phyloP scores from a whole-genome alignment of 2,797 vertebrate species.

The Sylvia borin region DNA sequence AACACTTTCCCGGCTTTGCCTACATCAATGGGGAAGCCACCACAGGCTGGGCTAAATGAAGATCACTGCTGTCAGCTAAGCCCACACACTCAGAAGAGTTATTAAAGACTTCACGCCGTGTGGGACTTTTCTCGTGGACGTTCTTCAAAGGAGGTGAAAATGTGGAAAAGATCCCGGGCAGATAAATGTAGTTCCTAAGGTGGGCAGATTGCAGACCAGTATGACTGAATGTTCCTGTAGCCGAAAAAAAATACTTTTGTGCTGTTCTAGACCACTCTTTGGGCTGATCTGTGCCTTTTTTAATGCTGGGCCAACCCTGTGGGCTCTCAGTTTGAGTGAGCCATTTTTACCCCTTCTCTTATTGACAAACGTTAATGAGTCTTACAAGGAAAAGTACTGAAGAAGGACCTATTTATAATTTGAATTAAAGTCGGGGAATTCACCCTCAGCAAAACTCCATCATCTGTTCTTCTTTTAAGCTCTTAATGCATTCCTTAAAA shows the following conservation, averaged over 20 bases:
- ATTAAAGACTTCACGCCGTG: slow-evolving; percentile 22
- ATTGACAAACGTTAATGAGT: slow-evolving; percentile 53
- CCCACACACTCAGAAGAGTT: slow-evolving; percentile 60
- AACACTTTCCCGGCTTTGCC: slow-evolving; percentile 98
- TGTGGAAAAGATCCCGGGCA: slow-evolving; percentile 48
- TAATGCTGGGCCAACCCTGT: slow-evolving; percentile 22
- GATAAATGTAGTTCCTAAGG: slow-evolving; percentile 60
- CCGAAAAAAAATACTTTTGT: slow-evolving; percentile 46
- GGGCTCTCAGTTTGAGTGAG: slow-evolving; percentile 48
- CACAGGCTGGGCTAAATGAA: slow-evolving; percentile 95
- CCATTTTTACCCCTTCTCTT: slow-evolving; percentile 28
- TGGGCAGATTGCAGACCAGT: slow-evolving; percentile 49
- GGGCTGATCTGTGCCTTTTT: slow-evolving; percentile 84
- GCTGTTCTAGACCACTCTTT: slow-evolving; percentile 70
- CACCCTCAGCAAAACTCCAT: slow-evolving; percentile 31
- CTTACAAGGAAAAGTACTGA: slow-evolving; percentile 40
- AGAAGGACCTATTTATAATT: slow-evolving; percentile 49
- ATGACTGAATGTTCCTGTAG: slow-evolving; percentile 46
- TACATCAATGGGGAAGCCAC: slow-evolving; percentile 98
- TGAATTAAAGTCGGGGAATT: slow-evolving; percentile 56
- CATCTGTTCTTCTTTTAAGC: slow-evolving; percentile 24
- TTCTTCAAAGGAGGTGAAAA: slow-evolving; percentile 61
- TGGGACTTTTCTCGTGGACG: slow-evolving; percentile 5
- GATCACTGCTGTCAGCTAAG: slow-evolving; percentile 57
- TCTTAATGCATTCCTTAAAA: slow-evolving; percentile 36